phyloP scores from a whole-genome alignment of 1,140 invertebrate species.

The Caenorhabditis inopinata region DNA sequence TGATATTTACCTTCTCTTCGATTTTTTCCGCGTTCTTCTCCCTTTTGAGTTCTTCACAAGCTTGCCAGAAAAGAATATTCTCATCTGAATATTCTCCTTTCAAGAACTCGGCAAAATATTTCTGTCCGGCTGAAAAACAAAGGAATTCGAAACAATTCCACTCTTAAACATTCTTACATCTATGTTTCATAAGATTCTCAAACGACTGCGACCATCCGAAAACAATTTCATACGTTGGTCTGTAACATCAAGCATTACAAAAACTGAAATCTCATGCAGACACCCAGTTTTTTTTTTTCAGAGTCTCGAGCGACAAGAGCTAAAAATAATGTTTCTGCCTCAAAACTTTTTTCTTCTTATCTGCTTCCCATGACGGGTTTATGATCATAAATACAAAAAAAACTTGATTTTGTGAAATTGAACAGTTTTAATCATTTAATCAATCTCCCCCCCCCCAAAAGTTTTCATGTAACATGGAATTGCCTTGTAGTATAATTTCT shows the following conservation, averaged over 20 bases:
- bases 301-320: no score
- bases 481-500: no score
- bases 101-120: slow-evolving; percentile 94
- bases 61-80: slow-evolving; percentile 98
- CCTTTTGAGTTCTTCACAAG: slow-evolving; percentile 94
- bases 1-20: slow-evolving; percentile 73
- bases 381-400: no score
- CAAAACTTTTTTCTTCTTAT: no score
- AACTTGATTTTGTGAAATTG: no score
- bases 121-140: slow-evolving; percentile 78
- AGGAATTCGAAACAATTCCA: not conserved
- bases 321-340: no score
- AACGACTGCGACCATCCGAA: slow-evolving; percentile 91
- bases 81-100: slow-evolving; percentile 98
- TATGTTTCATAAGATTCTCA: slow-evolving; percentile 84
- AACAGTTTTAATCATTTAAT: no score
- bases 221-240: slow-evolving; percentile 86
- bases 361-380: no score
- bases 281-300: no score
- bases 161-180: not conserved
- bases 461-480: no score
- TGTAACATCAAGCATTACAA: slow-evolving; percentile 64
- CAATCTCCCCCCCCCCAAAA: no score
- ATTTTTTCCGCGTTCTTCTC: slow-evolving; percentile 86
- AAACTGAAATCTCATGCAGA: no score